Percentiles rank a stretch among this genome's conserved stretches.
Evolutionary conservation across 2,113 vertebrate genomes (phyloP).

Genomic region (Dicaeum eximium): DNA sequence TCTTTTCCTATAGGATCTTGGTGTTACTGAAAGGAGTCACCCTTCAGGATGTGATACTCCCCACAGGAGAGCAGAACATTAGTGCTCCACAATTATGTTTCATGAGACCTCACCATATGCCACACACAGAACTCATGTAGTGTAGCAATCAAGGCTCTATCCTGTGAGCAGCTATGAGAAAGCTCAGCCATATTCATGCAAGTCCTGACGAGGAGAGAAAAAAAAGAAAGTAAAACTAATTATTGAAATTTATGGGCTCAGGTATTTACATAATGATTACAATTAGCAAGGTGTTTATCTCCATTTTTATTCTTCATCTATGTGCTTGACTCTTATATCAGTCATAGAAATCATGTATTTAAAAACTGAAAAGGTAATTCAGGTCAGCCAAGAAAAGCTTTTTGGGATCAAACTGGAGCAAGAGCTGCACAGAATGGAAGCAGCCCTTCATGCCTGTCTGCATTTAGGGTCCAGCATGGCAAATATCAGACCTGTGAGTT

Average conservation of each 20-base stretch:
- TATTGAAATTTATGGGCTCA: background rate
- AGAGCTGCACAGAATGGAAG: background rate
- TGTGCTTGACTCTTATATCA: background rate
- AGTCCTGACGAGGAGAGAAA: background rate
- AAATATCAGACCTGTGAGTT: background rate
- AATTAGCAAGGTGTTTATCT: background rate
- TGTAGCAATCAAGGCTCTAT: background rate
- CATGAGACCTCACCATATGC: background rate
- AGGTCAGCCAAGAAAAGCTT: background rate
- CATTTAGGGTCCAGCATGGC: background rate
- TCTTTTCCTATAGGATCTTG: background rate
- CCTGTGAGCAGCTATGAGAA: background rate
- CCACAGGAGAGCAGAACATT: background rate
- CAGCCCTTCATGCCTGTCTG: accelerated
- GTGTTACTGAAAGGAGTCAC: background rate
- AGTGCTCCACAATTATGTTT: background rate
- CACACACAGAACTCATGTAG: background rate
- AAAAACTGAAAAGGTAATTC: background rate
- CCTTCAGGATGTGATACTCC: background rate
- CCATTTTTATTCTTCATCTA: background rate
- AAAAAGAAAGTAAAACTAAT: background rate
- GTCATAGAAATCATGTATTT: background rate
- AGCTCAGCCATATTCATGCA: background rate
- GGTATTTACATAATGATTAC: background rate
- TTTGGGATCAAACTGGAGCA: background rate